phyloP scores from a whole-genome alignment of 1,140 invertebrate species.

The Leptoteleia sp. region DNA sequence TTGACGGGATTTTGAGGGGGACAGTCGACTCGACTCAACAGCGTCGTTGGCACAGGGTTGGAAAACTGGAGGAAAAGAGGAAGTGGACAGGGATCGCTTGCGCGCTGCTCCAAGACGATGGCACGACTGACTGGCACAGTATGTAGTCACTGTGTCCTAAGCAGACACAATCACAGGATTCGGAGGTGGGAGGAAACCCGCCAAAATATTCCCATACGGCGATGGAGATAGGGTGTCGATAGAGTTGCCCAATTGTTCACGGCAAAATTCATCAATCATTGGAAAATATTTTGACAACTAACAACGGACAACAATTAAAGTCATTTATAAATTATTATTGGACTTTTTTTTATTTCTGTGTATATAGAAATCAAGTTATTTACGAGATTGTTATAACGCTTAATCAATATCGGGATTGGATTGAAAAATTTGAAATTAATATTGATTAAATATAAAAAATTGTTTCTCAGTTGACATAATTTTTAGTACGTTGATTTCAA shows the following conservation, averaged over 20 bases:
- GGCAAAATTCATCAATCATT: background rate
- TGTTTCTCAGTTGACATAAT: no score
- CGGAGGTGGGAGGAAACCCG: constrained; percentile 20
- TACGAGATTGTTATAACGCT: no score
- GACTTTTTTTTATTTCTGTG: no score
- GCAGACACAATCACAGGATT: constrained; percentile 22
- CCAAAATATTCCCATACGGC: constrained; percentile 1
- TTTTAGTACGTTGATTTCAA: no score
- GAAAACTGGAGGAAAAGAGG: constrained; percentile 5
- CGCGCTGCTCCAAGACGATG: constrained; percentile 29
- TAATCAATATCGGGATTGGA: no score
- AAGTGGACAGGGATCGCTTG: constrained; percentile 31
- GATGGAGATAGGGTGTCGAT: no score
- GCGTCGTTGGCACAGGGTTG: constrained; percentile 23
- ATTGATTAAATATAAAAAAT: no score
- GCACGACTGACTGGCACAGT: constrained; percentile 32
- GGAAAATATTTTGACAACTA: background rate
- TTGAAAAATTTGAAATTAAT: no score
- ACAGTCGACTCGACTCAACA: background rate
- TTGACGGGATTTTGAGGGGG: constrained; percentile 1
- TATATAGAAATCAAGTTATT: no score
- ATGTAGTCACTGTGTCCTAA: constrained; percentile 5
- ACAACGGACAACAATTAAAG: no score
- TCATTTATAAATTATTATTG: no score
- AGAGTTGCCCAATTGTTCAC: no score